Percentiles rank a stretch among this genome's conserved stretches.
These are phyloP conservation scores for Vireo griseus DNA, from an alignment of 2,797 vertebrate species.

Conservation along the genomic window DNA sequence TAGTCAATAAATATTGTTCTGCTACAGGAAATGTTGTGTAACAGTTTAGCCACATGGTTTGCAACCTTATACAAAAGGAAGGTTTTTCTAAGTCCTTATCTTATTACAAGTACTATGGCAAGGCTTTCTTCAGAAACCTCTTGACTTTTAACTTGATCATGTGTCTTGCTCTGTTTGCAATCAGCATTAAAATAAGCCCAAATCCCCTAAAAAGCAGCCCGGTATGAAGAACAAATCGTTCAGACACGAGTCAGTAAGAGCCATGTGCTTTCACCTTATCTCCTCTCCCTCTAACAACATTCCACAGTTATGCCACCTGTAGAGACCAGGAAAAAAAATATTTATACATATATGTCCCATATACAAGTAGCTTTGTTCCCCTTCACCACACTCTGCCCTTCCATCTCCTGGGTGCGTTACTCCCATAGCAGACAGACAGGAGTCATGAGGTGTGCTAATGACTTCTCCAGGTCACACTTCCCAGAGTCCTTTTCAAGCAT, in stretches of 20 bases:
- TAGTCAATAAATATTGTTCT: conserved; percentile 68
- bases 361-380: neutral
- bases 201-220: conserved; percentile 21
- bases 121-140: conserved; percentile 5
- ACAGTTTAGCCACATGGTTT: conserved; percentile 65
- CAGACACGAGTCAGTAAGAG: conserved; percentile 2
- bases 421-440: neutral
- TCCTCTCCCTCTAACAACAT: neutral
- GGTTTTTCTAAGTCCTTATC: conserved; percentile 43
- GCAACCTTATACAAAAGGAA: conserved; percentile 55
- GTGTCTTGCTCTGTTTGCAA: neutral
- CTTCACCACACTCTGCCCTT: neutral
- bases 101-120: neutral
- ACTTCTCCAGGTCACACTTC: conserved; percentile 2
- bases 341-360: neutral
- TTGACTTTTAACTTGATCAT: neutral
- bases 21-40: conserved; percentile 73
- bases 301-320: neutral
- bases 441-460: neutral
- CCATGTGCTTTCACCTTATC: neutral
- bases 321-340: neutral
- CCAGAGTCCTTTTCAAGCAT: conserved; percentile 49
- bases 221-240: neutral
- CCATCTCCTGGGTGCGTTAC: neutral
- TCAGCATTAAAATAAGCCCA: neutral